These are phyloP conservation scores for Bombus difficillimus DNA, from an alignment of 1,140 invertebrate species.

Conservation along the genomic window DNA sequence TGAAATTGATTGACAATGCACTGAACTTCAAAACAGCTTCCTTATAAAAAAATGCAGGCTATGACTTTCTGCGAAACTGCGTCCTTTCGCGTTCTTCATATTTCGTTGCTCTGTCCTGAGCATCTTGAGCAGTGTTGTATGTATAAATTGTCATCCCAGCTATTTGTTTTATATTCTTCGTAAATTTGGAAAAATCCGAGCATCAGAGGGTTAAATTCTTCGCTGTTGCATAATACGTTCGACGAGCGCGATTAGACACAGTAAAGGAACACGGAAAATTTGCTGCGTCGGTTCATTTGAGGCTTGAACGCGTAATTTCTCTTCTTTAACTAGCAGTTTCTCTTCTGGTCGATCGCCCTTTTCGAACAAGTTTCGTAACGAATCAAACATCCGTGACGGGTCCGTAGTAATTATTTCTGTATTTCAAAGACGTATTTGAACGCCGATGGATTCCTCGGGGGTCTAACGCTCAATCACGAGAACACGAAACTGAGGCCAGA, in stretches of 20 bases:
- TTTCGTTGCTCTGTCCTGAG: no score
- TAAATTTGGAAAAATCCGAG: not conserved
- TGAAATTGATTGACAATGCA: no score
- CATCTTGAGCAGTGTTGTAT: no score
- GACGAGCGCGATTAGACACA: not conserved
- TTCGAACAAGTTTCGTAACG: slow-evolving; percentile 5
- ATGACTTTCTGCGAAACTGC: no score
- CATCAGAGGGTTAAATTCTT: no score
- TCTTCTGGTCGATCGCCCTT: slow-evolving; percentile 20
- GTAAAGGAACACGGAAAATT: slow-evolving; percentile 7
- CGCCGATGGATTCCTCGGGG: slow-evolving; percentile 90
- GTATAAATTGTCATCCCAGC: no score
- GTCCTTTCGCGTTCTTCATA: no score
- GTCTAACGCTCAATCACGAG: slow-evolving; percentile 89
- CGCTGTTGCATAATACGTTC: not conserved
- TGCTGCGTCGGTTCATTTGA: not conserved
- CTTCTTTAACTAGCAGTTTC: slow-evolving; percentile 20
- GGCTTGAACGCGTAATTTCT: slow-evolving; percentile 33
- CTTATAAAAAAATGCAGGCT: no score
- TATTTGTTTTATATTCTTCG: not conserved
- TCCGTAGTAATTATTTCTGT: not conserved
- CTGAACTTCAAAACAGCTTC: no score
- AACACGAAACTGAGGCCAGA: slow-evolving; percentile 87
- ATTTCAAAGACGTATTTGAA: slow-evolving; percentile 89
- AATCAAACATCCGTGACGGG: not conserved